Evolutionary conservation across 2,113 vertebrate genomes (phyloP), one percentile per base, ranked within the genome.

Genomic region (Tichodroma muraria): DNA sequence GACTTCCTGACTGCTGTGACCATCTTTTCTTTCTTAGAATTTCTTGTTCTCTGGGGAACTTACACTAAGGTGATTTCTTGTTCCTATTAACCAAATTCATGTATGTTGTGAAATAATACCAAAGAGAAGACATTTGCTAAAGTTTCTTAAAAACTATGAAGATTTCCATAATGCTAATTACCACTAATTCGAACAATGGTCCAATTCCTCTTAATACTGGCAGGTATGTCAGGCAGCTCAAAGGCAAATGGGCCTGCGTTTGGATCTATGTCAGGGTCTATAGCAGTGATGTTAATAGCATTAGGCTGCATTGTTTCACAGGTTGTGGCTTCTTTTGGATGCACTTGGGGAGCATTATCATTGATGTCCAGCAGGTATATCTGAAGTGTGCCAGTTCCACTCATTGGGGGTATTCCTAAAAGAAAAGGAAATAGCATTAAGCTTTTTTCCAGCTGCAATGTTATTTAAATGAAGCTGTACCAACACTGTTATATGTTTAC

Each of bases 231-330:
- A 81, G 99, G 98, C 60, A 99, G 98, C 96, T 99, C 99, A 59
- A 99, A 99, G 77, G 98, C 99, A 71, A 99, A 99, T 0, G 99
- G 99, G 68, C 99, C 99, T 5, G 99, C 98, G n/a, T 99, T 99
- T 31, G 99, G 98, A 96, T 98, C 99, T 76, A 99, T 97, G 97
- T 99, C 99, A 68, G 98, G 98, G 80, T 99, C 99, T 14, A 99
- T 68, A 6, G 99, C 99, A 8, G 99, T 99, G 97, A 99, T 99
- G 97, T 99, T 99, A 97, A 99, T 99, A 96, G 98, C 98, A 10
- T 99, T 99, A 80, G 98, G 99, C 68, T 99, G 98, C 2, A 99
- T 97, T 8, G 98, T 99, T 97, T 99, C 98, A 57, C 99, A 99
- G 44, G 99, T 98, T 42, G 99, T 98, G 7, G 98, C 98, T 97